Percentiles rank a stretch among this genome's conserved stretches.
Evolutionary conservation across 2,888 invertebrate genomes (phyloP).

Genomic region (Cephus rjabovi): DNA sequence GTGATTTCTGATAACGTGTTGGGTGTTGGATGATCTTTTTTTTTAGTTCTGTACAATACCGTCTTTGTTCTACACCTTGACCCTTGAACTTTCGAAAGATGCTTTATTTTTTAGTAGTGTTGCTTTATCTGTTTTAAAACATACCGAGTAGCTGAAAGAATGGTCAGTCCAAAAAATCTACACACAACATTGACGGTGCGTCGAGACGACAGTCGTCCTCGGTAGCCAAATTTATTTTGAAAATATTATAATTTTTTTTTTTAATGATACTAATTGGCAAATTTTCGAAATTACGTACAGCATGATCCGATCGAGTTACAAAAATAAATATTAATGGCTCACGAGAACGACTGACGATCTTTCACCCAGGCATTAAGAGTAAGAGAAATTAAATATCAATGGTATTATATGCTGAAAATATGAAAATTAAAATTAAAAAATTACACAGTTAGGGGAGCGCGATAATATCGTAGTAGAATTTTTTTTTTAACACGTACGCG

Average conservation of each 20-base stretch:
- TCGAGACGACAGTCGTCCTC: neutral
- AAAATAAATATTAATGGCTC: neutral
- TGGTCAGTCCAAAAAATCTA: slow-evolving; percentile 25
- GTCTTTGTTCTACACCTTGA: neutral
- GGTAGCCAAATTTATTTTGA: too few species aligned
- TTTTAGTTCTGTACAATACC: too few species aligned
- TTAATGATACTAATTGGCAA: too few species aligned
- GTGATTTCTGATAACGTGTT: too few species aligned
- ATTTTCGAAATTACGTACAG: neutral
- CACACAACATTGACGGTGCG: slow-evolving; percentile 29
- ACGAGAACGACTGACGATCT: neutral
- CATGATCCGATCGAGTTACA: too few species aligned
- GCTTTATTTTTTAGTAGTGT: slow-evolving; percentile 9
- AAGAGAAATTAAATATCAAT: slow-evolving; percentile 24
- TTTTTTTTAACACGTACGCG: neutral
- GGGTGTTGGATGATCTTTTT: too few species aligned
- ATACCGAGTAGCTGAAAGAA: slow-evolving; percentile 19
- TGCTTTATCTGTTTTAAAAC: slow-evolving; percentile 24
- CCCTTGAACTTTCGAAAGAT: neutral
- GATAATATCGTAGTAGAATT: neutral
- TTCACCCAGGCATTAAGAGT: slow-evolving; percentile 4
- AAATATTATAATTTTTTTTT: neutral
- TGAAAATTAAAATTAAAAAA: slow-evolving; percentile 23
- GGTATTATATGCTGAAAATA: slow-evolving; percentile 33
- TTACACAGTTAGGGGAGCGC: slow-evolving; percentile 7